These are phyloP conservation scores for Chondrosia reniformis DNA, from an alignment of 37 sponge, comb jelly and placozoan species.

Conservation along the genomic window DNA sequence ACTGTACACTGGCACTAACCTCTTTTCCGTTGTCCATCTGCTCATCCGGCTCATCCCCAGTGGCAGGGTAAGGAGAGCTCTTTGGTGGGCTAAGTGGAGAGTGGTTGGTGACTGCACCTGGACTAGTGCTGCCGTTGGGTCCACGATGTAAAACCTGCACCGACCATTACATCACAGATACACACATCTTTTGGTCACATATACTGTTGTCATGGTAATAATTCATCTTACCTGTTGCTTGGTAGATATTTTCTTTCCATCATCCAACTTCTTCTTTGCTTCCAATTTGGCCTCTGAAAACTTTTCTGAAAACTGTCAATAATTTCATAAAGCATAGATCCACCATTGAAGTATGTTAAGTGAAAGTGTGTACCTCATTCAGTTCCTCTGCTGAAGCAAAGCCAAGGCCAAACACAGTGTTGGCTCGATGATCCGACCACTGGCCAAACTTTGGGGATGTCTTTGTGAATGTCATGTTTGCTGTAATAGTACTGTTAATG, in stretches of 20 bases:
- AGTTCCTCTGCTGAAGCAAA: constrained; percentile 84
- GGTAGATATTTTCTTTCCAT: constrained; percentile 31
- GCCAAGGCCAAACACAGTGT: constrained; percentile 92
- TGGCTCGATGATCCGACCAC: constrained; percentile 94
- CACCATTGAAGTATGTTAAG: not conserved
- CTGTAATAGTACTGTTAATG: constrained; percentile 89
- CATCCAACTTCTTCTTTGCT: constrained; percentile 35
- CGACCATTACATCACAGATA: not conserved
- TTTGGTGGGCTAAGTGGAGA: constrained; percentile 4
- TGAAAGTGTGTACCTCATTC: constrained; percentile 32
- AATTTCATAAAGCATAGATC: not conserved
- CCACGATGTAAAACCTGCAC: constrained; percentile 15
- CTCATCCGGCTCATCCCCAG: no score
- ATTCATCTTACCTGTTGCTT: constrained; percentile 38
- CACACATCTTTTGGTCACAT: no score
- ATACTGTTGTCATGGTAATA: no score
- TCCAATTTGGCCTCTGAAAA: constrained; percentile 76
- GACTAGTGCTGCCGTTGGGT: constrained; percentile 8
- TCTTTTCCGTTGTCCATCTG: no score
- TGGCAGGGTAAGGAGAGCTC: no score
- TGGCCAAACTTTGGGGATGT: constrained; percentile 98
- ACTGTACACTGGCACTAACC: no score
- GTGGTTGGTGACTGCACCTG: constrained; percentile 3
- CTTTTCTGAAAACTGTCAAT: constrained; percentile 66
- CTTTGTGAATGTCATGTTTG: constrained; percentile 96